Percentiles rank a stretch among this genome's conserved stretches.
Conservation (phyloP, 2,888 invertebrate species). For the Clunio marinus region DNA sequence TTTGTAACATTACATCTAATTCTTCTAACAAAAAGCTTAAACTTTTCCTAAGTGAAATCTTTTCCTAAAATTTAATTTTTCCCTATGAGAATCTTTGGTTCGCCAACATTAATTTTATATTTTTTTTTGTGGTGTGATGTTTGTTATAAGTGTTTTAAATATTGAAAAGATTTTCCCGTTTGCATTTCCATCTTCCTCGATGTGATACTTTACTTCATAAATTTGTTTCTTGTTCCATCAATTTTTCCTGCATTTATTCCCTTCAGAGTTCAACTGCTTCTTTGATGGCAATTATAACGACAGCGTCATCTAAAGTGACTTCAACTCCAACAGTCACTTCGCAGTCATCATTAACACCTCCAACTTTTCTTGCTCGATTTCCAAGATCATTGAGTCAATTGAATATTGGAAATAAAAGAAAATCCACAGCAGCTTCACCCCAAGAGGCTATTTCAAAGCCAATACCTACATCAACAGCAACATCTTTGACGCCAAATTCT, state of each 20-base stretch:
- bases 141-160: no score
- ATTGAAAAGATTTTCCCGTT: no score
- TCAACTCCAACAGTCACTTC: conserved; percentile 4
- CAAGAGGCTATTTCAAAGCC: conserved; percentile 41
- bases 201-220: background rate
- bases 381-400: conserved; percentile 52
- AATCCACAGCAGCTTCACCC: conserved; percentile 47
- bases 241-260: background rate
- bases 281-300: conserved; percentile 41
- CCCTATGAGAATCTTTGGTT: no score
- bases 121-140: no score
- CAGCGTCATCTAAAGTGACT: conserved; percentile 41
- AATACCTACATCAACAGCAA: conserved; percentile 45
- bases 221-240: background rate
- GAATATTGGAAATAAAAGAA: conserved; percentile 51
- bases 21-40: no score
- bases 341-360: conserved; percentile 44
- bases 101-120: no score
- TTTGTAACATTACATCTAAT: no score
- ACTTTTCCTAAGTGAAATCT: no score
- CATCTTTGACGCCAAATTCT: conserved; percentile 59
- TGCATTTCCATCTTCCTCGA: background rate
- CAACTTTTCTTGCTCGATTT: conserved; percentile 51
- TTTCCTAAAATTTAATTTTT: no score
- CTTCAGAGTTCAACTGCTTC: conserved; percentile 20